Evolutionary conservation across 2,888 invertebrate species (phyloP), one percentile per base, ranked within the genome.

Genomic region (Creontiades dilutus): DNA sequence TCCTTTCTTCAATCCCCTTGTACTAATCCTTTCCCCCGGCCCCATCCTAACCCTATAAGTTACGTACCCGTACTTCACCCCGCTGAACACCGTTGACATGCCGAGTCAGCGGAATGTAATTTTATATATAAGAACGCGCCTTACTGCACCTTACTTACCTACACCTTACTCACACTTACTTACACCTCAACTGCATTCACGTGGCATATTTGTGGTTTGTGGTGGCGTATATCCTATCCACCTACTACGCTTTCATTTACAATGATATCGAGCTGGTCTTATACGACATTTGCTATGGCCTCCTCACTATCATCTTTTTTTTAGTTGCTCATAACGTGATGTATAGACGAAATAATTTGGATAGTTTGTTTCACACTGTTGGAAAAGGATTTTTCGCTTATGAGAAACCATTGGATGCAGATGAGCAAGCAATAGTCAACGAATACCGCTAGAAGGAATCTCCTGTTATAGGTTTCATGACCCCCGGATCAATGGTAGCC

Each of bases 251-350:
- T 28, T 76, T 76, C 46, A 13, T n/a, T 13, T 28, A 76, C 76
- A 76, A 76, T 16, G 76, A 76, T 28, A n/a, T 37, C 1, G 76
- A 76, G n/a, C 28, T 76, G 16, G 12, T 76, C 14, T 46, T 28
- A 11, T 76, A 76, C 76, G 28, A 76, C 27, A 27, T 76, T 5
- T 76, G 76, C 46, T 76, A 76, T 28, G 76, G 76, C 14, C n/a
- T 76, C 13, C 27, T 76, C 2, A 76, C 76, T 28, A 11, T 76
- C 37, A 76, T 76, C 7, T 76, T 37, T n/a, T 76, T 27, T n/a
- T 11, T 76, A 28, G 76, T 76, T 14, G 76, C 28, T 76, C 76
- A 76, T 28, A 16, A 14, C 14, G 28, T 76, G 14, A 12, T 76
- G n/a, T 76, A 37, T 13, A 23, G 28, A 28, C 0, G 76, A 28